Evolutionary conservation across 2,113 vertebrate genomes (phyloP).

Genomic region (Orthonyx spaldingii): DNA sequence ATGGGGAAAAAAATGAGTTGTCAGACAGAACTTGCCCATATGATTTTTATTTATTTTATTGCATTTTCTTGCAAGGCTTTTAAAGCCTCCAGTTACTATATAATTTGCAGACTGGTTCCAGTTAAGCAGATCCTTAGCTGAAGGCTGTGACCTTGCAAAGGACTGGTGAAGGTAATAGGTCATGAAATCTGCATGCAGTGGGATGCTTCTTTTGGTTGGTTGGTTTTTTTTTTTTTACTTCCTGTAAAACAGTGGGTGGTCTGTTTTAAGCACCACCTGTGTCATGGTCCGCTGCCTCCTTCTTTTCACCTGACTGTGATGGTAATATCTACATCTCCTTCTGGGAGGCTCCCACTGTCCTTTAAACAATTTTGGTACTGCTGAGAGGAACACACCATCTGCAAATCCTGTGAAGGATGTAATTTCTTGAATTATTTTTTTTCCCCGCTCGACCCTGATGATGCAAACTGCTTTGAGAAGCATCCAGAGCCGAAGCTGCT

Average conservation of each 20-base stretch:
- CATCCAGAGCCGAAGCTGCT: neutral
- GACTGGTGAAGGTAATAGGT: neutral
- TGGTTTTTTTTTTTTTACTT: fast-evolving
- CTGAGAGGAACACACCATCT: neutral
- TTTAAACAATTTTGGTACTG: neutral
- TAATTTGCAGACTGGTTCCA: neutral
- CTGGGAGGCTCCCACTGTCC: neutral
- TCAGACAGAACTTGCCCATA: neutral
- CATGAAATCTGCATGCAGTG: neutral
- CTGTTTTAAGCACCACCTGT: neutral
- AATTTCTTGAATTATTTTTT: neutral
- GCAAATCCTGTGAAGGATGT: neutral
- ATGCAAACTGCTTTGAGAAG: neutral
- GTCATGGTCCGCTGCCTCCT: neutral
- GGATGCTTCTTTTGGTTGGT: neutral
- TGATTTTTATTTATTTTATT: neutral
- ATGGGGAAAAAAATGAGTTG: neutral
- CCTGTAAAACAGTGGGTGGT: neutral
- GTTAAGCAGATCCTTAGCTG: neutral
- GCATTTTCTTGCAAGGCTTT: neutral
- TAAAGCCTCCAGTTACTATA: neutral
- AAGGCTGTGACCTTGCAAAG: neutral
- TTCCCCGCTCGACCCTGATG: neutral
- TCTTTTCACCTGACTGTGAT: neutral
- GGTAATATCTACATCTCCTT: neutral